phyloP scores from a whole-genome alignment of 2,113 vertebrate species.

The Sylvia atricapilla region DNA sequence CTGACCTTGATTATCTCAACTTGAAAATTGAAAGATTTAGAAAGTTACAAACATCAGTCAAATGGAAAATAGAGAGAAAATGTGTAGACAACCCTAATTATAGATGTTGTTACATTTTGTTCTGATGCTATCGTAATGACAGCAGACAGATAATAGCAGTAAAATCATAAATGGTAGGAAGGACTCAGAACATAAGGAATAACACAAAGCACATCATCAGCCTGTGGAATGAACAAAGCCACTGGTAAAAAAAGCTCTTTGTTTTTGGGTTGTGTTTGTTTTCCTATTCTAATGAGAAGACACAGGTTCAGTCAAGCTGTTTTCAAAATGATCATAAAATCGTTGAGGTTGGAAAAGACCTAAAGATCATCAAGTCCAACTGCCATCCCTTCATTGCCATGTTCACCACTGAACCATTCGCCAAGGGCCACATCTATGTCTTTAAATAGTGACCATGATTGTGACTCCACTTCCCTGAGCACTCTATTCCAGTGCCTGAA shows the following conservation, averaged over 20 bases:
- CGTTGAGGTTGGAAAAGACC: background rate
- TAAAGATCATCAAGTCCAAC: background rate
- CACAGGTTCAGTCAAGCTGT: conserved; percentile 7
- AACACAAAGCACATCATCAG: conserved; percentile 42
- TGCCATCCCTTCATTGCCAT: background rate
- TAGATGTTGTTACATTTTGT: background rate
- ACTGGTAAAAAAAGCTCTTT: background rate
- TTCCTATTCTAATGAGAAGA: conserved; percentile 27
- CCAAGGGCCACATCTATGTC: background rate
- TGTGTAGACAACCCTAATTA: conserved; percentile 32
- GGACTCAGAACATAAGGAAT: conserved; percentile 1
- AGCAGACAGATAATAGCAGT: conserved; percentile 53
- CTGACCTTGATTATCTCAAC: background rate
- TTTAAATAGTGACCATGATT: background rate
- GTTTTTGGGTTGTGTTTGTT: background rate
- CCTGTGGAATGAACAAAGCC: conserved; percentile 9
- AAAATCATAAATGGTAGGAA: conserved; percentile 41
- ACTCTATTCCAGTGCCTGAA: background rate
- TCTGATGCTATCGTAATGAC: background rate
- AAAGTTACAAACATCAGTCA: background rate
- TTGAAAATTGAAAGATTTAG: background rate
- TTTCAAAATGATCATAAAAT: conserved; percentile 26
- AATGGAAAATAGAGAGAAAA: background rate
- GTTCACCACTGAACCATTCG: background rate
- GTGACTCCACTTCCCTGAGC: background rate